Evolutionary conservation across 2,113 vertebrate species (phyloP).

Genomic region (Callipepla squamata): DNA sequence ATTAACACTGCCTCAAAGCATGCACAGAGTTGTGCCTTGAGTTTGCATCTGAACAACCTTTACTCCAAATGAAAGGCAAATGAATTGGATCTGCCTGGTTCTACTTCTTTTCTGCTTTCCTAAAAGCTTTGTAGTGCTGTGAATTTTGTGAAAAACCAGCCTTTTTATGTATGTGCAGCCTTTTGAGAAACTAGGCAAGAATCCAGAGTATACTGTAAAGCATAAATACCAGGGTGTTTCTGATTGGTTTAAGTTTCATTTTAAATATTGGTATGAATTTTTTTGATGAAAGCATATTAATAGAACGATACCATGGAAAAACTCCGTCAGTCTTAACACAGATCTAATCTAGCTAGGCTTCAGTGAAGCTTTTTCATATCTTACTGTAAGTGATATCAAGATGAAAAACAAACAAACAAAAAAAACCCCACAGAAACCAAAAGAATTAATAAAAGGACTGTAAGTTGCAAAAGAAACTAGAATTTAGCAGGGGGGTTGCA

Average conservation of each 20-base stretch:
- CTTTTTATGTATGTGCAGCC: background rate
- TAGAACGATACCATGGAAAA: background rate
- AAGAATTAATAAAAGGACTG: background rate
- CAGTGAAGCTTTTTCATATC: background rate
- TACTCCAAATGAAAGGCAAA: background rate
- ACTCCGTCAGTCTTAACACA: rapidly evolving
- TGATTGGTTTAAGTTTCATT: background rate
- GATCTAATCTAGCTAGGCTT: background rate
- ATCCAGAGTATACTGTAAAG: background rate
- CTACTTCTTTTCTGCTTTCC: background rate
- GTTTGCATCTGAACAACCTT: background rate
- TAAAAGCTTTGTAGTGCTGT: background rate
- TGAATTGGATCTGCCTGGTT: background rate
- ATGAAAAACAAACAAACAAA: background rate
- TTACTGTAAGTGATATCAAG: background rate
- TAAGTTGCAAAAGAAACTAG: background rate
- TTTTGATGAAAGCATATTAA: background rate
- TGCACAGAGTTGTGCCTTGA: background rate
- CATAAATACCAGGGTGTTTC: background rate
- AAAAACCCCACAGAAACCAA: background rate
- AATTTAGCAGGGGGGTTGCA: background rate
- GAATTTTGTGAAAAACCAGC: background rate
- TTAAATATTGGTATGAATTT: background rate
- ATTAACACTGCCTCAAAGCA: background rate
- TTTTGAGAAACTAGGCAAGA: background rate